Conservation (phyloP, 2,113 vertebrate species). For the Nothocercus julius region DNA sequence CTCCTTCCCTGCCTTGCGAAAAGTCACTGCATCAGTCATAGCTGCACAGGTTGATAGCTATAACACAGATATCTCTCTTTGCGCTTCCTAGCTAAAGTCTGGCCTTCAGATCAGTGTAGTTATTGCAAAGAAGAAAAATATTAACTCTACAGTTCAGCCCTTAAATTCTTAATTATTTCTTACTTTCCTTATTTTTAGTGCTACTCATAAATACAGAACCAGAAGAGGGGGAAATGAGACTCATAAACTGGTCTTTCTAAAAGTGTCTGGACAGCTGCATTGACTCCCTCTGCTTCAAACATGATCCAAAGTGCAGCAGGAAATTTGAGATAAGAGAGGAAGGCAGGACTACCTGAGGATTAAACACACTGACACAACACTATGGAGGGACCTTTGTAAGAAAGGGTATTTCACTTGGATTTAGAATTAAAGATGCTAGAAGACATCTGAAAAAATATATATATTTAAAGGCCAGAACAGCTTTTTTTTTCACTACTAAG, state of each 20-base stretch:
- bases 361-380: fast-evolving
- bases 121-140: neutral
- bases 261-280: neutral
- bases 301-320: neutral
- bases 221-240: neutral
- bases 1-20: neutral
- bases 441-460: neutral
- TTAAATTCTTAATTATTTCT: neutral
- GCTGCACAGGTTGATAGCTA: neutral
- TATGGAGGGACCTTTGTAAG: neutral
- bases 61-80: neutral
- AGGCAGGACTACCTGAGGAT: neutral
- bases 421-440: neutral
- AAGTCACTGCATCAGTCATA: neutral
- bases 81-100: neutral
- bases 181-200: neutral
- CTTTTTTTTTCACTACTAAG: neutral
- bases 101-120: neutral
- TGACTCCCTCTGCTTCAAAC: neutral
- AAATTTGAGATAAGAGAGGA: neutral
- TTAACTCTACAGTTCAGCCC: neutral
- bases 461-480: neutral
- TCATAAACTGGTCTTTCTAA: neutral
- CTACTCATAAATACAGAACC: neutral
- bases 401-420: neutral